Percentiles rank a stretch among this genome's conserved stretches.
Evolutionary conservation across 2,888 invertebrate genomes (phyloP).

Genomic region (Brachynemurus nebulosus): DNA sequence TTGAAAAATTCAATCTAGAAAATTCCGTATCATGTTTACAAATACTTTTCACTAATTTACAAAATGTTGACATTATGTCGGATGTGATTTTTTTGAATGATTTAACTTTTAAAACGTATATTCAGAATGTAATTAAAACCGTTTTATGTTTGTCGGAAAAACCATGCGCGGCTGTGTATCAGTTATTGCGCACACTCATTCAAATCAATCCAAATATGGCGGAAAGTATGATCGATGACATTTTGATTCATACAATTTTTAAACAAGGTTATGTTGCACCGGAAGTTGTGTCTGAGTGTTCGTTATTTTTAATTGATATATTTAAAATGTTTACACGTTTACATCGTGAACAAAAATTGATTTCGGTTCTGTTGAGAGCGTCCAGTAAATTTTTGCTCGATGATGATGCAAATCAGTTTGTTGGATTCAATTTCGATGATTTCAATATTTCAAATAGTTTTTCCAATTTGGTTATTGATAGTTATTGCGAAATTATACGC

Average conservation of each 20-base stretch:
- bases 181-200: not conserved
- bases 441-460: not conserved
- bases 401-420: not conserved
- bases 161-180: not conserved
- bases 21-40: not conserved
- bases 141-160: not conserved
- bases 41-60: not conserved
- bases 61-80: not conserved
- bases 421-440: not conserved
- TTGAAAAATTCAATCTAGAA: not conserved
- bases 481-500: not conserved
- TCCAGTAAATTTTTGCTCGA: not conserved
- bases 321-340: slow-evolving; percentile 6
- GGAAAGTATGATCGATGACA: slow-evolving; percentile 1
- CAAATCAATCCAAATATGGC: slow-evolving; percentile 1
- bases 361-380: not conserved
- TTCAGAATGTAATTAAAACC: slow-evolving; percentile 1
- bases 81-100: slow-evolving; percentile 1
- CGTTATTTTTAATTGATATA: slow-evolving; percentile 3
- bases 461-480: not conserved
- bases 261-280: no score
- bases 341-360: slow-evolving; percentile 4
- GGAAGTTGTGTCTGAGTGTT: slow-evolving; percentile 4
- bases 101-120: not conserved
- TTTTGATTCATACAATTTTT: slow-evolving; percentile 4